phyloP scores from a whole-genome alignment of 2,113 vertebrate genomes.

The pig (Sus scrofa) region DNA sequence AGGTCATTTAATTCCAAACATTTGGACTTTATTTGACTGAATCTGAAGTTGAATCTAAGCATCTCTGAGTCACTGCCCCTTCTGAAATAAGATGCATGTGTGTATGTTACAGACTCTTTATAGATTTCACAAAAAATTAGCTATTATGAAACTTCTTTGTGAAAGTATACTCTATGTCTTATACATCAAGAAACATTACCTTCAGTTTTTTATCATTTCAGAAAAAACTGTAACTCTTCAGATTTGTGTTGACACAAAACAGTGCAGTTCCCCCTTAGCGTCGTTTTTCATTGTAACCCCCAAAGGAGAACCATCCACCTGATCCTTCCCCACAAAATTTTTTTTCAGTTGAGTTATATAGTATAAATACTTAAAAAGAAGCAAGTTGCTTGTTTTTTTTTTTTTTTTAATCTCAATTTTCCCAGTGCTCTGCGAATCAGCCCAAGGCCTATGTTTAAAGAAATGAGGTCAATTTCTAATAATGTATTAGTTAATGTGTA shows the following conservation, averaged over 20 bases:
- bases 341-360: slow-evolving; percentile 15
- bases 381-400: neutral
- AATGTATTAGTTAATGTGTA: slow-evolving; percentile 19
- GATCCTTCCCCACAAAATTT: neutral
- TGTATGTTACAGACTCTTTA: neutral
- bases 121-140: neutral
- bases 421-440: neutral
- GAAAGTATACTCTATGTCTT: neutral
- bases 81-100: neutral
- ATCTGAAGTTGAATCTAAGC: slow-evolving; percentile 38
- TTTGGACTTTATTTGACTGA: slow-evolving; percentile 50
- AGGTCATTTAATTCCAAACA: neutral
- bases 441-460: neutral
- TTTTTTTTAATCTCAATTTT: neutral
- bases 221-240: neutral
- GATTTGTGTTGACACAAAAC: neutral
- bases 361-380: slow-evolving; percentile 41
- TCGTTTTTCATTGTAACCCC: neutral
- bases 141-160: neutral
- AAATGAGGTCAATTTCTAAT: slow-evolving; percentile 52
- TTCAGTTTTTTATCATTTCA: slow-evolving; percentile 7
- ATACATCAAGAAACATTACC: neutral
- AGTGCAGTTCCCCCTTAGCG: neutral
- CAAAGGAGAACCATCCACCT: neutral
- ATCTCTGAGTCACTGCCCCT: neutral